Percentiles rank a stretch among this genome's conserved stretches.
phyloP scores from a whole-genome alignment of 1,140 invertebrate genomes.

The Lordiphosa collinella region DNA sequence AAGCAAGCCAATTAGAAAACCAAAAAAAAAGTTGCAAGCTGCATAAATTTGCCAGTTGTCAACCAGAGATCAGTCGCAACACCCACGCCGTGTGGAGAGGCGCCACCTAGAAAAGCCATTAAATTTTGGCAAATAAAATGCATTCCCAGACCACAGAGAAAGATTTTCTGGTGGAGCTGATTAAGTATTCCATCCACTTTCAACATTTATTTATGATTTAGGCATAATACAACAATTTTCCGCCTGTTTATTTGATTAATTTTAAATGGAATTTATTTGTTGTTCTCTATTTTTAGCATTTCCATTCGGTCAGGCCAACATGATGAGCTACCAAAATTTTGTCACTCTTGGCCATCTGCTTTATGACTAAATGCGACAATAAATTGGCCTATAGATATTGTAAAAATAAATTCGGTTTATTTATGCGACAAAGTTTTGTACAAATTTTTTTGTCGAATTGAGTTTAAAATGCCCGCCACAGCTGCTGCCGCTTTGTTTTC shows the following conservation, averaged over 20 bases:
- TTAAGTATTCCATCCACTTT: neutral
- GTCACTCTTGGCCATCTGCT: constrained; percentile 36
- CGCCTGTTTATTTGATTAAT: constrained; percentile 41
- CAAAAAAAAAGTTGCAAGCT: constrained; percentile 19
- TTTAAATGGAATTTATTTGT: constrained; percentile 29
- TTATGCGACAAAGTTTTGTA: constrained; percentile 60
- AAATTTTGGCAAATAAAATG: no score
- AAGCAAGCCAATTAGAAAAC: constrained; percentile 44
- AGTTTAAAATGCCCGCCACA: constrained; percentile 45
- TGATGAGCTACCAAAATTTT: constrained; percentile 45
- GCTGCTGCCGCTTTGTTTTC: constrained; percentile 55
- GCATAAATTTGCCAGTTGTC: constrained; percentile 67
- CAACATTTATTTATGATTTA: constrained; percentile 9
- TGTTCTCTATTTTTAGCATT: constrained; percentile 7
- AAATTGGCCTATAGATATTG: constrained; percentile 55
- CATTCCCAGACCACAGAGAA: no score
- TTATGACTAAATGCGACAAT: constrained; percentile 69
- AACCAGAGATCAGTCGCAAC: constrained; percentile 20
- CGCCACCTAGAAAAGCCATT: no score
- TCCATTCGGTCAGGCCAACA: constrained; percentile 45
- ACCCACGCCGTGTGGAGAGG: neutral
- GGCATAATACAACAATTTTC: constrained; percentile 29
- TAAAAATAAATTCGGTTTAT: constrained; percentile 50
- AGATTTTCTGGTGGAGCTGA: neutral
- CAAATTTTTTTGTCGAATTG: constrained; percentile 25